These are phyloP conservation scores for Zaprionus davidi DNA, from an alignment of 1,140 invertebrate genomes.

Conservation along the genomic window DNA sequence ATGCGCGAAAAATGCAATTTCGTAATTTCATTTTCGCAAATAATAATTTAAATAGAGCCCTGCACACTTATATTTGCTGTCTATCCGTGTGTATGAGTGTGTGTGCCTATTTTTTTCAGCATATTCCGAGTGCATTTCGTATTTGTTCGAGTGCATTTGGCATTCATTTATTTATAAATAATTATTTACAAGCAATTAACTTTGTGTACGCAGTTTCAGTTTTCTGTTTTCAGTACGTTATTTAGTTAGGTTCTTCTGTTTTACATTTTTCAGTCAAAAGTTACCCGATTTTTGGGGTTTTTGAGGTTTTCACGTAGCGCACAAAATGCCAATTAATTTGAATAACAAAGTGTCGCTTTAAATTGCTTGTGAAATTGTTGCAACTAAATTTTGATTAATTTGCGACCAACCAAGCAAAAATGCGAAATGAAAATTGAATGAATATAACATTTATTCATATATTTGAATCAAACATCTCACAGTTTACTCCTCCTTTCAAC, in stretches of 20 bases:
- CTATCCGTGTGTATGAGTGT: neutral
- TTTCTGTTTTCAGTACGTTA: conserved; percentile 47
- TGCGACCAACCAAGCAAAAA: neutral
- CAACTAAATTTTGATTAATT: conserved; percentile 19
- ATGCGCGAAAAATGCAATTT: conserved; percentile 65
- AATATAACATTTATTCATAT: neutral
- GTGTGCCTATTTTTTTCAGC: neutral
- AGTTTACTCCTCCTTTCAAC: too few species aligned
- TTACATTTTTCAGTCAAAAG: conserved; percentile 8
- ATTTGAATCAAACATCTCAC: neutral
- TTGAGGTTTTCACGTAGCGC: conserved; percentile 21
- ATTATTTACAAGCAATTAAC: conserved; percentile 82
- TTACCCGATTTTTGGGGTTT: conserved; percentile 1
- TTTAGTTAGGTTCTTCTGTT: conserved; percentile 39
- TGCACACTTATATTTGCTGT: neutral
- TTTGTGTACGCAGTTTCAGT: conserved; percentile 31
- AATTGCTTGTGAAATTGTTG: conserved; percentile 6
- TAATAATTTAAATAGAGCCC: conserved; percentile 63
- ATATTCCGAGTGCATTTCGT: conserved; percentile 41
- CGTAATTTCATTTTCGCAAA: conserved; percentile 71
- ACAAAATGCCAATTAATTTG: conserved; percentile 48
- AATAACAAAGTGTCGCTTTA: conserved; percentile 29
- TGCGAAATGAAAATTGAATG: neutral
- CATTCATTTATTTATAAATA: conserved; percentile 76
- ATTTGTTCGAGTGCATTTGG: conserved; percentile 66